Base-by-base conservation (phyloP, 23 tunicate species). In the Clavelina lepadiformis region DNA sequence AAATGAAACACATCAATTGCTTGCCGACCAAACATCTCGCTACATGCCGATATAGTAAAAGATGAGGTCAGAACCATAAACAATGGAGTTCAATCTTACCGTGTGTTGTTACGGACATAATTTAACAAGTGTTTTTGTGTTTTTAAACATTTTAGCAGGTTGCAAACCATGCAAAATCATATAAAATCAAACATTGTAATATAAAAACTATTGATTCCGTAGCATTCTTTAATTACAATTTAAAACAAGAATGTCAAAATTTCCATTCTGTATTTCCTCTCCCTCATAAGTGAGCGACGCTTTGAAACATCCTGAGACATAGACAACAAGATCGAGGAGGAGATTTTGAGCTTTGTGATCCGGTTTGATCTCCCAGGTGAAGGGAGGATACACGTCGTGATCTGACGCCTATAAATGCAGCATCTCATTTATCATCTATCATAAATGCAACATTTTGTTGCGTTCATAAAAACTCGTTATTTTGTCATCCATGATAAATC, bases 181-280 rank as follows among this genome's bases (percentile, higher is more conserved):
- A 15, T 6, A 11, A n/a, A 53, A 20, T 18, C n/a, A 53, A 11
- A 53, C 7, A 6, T 53, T 44, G 13, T 44, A 15, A 44, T 11
- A 44, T 11, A 44, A 13, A 44, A 44, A 11, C 15, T 44, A 44
- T 11, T 44, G 49, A 44, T 44, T 44, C 49, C 15, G 15, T 44
- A 13, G 15, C 49, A 44, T 11, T n/a, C n/a, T n/a, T n/a, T n/a
- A n/a, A n/a, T 36, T 45, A 86, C 95, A 58, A 27, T 77, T 72
- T 29, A 88, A 67, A 23, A 88, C 96, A 2, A 88, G 21, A 27
- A 88, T 45, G 33, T 79, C 86, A 47, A 88, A 88, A 3, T 74
- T 61, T 61, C 96, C 96, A 63, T 88, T 79, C 32, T 60, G 34
- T 15, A 88, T 68, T 18, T 47, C 74, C 1, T 67, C 68, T 5